Percentiles rank a stretch among this genome's conserved stretches.
phyloP scores from a whole-genome alignment of 1,140 invertebrate genomes.

The Coelopa frigida region DNA sequence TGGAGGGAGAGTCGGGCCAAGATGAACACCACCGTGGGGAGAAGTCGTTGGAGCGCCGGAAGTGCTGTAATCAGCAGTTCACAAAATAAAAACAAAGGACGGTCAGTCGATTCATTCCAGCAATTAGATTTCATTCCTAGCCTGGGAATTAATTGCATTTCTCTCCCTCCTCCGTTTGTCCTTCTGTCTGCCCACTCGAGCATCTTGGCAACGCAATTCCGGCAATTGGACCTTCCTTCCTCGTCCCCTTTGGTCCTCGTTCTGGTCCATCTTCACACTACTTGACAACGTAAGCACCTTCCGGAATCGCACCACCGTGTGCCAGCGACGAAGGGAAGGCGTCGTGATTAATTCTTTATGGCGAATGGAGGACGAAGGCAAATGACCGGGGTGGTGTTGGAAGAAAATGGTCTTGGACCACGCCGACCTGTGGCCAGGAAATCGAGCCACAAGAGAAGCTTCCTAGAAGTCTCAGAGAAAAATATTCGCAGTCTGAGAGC shows the following conservation, averaged over 20 bases:
- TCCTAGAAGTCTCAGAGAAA: too few species aligned
- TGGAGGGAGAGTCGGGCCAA: constrained; percentile 1
- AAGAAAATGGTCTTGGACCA: too few species aligned
- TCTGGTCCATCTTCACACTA: constrained; percentile 40
- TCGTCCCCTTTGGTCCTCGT: too few species aligned
- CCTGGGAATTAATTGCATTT: constrained; percentile 24
- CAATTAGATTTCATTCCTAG: constrained; percentile 45
- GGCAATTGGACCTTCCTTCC: too few species aligned
- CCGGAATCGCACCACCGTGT: constrained; percentile 39
- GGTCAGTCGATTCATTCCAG: constrained; percentile 44
- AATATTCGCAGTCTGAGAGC: too few species aligned
- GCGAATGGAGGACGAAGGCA: too few species aligned
- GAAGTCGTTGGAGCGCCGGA: constrained; percentile 3
- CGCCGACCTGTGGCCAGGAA: too few species aligned
- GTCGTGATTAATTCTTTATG: not conserved
- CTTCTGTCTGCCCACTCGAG: too few species aligned
- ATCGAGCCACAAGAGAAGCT: too few species aligned
- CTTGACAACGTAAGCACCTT: constrained; percentile 44
- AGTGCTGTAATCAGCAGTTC: constrained; percentile 45
- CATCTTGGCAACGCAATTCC: too few species aligned
- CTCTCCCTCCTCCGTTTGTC: too few species aligned
- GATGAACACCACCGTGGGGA: constrained; percentile 12
- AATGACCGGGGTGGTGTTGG: too few species aligned
- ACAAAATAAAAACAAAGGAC: constrained; percentile 33
- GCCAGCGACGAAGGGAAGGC: constrained; percentile 22